Evolutionary conservation across 2,888 invertebrate genomes (phyloP).

Genomic region (Laspeyria flexula): DNA sequence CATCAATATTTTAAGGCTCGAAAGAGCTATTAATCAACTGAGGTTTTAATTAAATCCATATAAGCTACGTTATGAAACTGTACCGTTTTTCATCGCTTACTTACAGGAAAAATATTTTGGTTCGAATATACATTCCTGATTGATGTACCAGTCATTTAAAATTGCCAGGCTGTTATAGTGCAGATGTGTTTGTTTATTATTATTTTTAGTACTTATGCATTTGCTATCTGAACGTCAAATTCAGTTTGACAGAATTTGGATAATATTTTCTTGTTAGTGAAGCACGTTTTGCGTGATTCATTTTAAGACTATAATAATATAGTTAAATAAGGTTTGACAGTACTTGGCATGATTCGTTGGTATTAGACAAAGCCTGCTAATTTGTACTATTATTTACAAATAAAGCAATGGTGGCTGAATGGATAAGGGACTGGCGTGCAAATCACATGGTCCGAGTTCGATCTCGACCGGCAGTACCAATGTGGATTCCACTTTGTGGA

Average conservation of each 20-base stretch:
- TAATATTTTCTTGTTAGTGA: too few species aligned
- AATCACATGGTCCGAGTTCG: too few species aligned
- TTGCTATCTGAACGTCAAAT: background rate
- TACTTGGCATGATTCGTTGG: too few species aligned
- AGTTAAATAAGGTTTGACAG: too few species aligned
- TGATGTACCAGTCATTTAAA: conserved; percentile 17
- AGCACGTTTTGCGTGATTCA: too few species aligned
- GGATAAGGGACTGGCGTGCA: too few species aligned
- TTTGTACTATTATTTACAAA: background rate
- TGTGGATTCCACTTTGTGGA: too few species aligned
- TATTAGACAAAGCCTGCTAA: too few species aligned
- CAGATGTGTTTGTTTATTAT: background rate
- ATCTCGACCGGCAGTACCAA: too few species aligned
- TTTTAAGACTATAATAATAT: too few species aligned
- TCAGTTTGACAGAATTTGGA: too few species aligned
- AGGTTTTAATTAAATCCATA: conserved; percentile 50
- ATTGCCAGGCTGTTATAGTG: background rate
- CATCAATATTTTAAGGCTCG: conserved; percentile 46
- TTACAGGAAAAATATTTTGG: conserved; percentile 27
- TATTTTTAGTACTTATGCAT: background rate
- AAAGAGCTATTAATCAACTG: conserved; percentile 49
- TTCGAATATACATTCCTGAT: conserved; percentile 16
- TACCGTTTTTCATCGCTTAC: conserved; percentile 31
- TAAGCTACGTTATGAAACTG: conserved; percentile 30
- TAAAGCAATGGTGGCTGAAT: too few species aligned